These are phyloP conservation scores for Myodes glareolus DNA, from an alignment of 2,113 vertebrate genomes.

Conservation along the genomic window DNA sequence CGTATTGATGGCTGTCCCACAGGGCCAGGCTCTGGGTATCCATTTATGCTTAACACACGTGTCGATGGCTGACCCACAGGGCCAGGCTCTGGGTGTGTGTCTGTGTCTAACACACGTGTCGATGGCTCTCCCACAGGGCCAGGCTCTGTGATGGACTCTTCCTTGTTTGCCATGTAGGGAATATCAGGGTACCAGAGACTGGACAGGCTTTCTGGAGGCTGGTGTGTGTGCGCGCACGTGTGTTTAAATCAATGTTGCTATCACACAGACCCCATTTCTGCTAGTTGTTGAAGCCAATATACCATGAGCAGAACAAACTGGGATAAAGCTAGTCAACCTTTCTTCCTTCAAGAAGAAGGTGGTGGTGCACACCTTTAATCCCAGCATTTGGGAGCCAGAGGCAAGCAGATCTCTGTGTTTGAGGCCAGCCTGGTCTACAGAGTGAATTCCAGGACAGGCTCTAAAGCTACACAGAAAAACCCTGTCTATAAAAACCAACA, in stretches of 20 bases:
- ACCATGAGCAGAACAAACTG: neutral
- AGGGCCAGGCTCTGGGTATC: accelerated
- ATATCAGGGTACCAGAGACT: neutral
- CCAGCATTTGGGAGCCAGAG: neutral
- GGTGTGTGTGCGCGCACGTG: neutral
- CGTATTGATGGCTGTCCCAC: neutral
- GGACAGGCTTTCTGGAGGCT: neutral
- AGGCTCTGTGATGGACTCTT: neutral
- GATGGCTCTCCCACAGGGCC: no score
- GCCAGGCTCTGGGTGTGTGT: neutral
- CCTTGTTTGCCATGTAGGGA: no score
- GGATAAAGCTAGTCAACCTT: neutral
- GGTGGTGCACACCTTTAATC: neutral
- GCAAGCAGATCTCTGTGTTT: neutral
- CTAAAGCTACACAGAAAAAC: neutral
- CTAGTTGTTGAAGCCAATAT: neutral
- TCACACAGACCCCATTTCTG: neutral
- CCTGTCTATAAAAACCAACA: neutral
- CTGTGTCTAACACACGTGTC: no score
- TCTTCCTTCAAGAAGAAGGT: neutral
- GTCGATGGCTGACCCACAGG: no score
- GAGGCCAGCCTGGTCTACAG: neutral
- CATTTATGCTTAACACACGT: no score
- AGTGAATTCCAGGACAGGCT: neutral
- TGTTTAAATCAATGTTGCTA: neutral